Percentiles rank a stretch among this genome's conserved stretches.
Evolutionary conservation across 2,113 vertebrate species (phyloP).

Genomic region (Gorsachius goisagi): DNA sequence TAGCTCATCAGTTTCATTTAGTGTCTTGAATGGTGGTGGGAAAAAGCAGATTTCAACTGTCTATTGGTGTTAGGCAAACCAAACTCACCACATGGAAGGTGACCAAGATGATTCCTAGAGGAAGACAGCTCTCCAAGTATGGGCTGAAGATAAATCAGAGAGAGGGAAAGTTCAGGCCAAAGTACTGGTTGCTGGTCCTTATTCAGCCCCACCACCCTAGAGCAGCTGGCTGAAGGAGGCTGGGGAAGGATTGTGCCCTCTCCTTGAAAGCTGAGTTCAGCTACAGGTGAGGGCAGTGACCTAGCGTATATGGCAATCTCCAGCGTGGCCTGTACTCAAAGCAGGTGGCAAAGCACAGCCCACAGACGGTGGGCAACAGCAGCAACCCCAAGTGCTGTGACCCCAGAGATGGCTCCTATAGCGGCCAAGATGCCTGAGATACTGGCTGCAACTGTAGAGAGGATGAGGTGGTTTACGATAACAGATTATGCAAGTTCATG

Average conservation of each 20-base stretch:
- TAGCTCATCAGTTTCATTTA: not conserved
- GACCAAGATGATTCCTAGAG: not conserved
- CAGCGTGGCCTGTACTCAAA: not conserved
- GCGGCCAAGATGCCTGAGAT: not conserved
- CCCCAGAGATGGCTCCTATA: not conserved
- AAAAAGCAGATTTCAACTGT: not conserved
- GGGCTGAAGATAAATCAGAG: not conserved
- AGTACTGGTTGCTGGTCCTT: not conserved
- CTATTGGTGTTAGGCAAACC: not conserved
- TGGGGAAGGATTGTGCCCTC: not conserved
- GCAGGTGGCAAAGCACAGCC: not conserved
- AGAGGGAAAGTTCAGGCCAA: not conserved
- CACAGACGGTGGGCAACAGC: not conserved
- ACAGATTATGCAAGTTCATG: not conserved
- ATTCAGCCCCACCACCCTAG: not conserved
- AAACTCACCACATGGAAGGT: not conserved
- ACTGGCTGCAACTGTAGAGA: not conserved
- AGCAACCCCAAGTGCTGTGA: not conserved
- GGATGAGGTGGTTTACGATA: not conserved
- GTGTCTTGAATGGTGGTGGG: not conserved
- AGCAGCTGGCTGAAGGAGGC: not conserved
- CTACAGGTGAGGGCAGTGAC: not conserved
- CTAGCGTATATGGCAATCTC: not conserved
- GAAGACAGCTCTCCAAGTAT: not conserved
- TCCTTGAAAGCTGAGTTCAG: not conserved